Evolutionary conservation across 2,888 invertebrate species (phyloP).

Genomic region (Diaprepes abbreviatus): DNA sequence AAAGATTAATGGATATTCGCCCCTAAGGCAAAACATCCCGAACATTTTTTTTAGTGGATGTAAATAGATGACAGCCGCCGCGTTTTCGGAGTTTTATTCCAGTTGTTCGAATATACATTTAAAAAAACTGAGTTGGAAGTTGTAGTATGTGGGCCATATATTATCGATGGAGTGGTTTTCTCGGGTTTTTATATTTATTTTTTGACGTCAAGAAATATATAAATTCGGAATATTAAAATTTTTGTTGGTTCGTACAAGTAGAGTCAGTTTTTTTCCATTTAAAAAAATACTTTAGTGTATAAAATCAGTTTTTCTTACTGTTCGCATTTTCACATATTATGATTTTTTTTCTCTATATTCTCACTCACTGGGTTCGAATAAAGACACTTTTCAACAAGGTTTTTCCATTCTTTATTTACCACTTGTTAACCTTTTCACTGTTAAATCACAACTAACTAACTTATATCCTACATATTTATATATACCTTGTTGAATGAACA

Average conservation of each 20-base stretch:
- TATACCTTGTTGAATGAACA: too few relatives aligned
- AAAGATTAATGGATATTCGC: slow-evolving; percentile 45
- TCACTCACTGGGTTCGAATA: too few relatives aligned
- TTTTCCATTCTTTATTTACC: too few relatives aligned
- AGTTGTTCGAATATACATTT: slow-evolving; percentile 33
- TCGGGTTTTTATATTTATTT: neutral
- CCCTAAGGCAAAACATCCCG: slow-evolving; percentile 39
- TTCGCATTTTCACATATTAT: too few relatives aligned
- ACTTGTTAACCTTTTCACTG: too few relatives aligned
- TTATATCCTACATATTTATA: too few relatives aligned
- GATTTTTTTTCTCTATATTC: too few relatives aligned
- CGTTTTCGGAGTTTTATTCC: slow-evolving; percentile 35
- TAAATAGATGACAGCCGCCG: slow-evolving; percentile 29
- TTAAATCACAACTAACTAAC: too few relatives aligned
- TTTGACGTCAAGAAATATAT: neutral
- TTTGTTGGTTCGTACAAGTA: neutral
- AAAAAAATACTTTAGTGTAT: too few relatives aligned
- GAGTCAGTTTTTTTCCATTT: too few relatives aligned
- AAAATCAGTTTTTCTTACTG: too few relatives aligned
- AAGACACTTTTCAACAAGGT: too few relatives aligned
- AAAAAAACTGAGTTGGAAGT: slow-evolving; percentile 4
- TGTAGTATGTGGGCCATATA: slow-evolving; percentile 5
- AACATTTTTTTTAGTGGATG: slow-evolving; percentile 37
- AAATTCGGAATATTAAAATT: neutral
- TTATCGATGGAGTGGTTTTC: neutral